Base-by-base conservation (phyloP, 1,140 invertebrate genomes). In the Phthorimaea operculella region DNA sequence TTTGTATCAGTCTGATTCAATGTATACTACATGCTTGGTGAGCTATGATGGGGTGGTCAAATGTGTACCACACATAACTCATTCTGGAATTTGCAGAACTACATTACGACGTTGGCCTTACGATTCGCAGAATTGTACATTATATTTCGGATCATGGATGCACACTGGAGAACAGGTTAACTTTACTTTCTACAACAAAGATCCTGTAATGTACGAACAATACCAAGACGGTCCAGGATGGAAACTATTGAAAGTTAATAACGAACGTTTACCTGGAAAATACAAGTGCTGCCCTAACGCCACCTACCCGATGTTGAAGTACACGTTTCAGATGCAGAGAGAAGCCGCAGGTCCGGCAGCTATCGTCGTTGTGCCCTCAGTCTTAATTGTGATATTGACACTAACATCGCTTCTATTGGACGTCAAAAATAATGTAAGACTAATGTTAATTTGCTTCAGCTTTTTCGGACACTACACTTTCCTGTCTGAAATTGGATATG, bases 141-240 rank as follows among this genome's bases (percentile, higher is more conserved):
- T 89, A 10, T 74, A 72, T 28, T 82, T 88, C 55, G 87, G 87
- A 2, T 87, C 88, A 0, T 91, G 90, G 90, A 83, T 87, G 55
- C 86, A 90, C 52, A 86, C 80, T 0, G 87, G 87, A 0, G 88
- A 89, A 71, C 88, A 90, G 66, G 72, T 91, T 1, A 83, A 88
- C 59, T 86, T 88, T 33, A 77, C 79, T 3, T 82, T 83, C 58
- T 82, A 78, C 51, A 57, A 72, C 7, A 65, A 33, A 8, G 63
- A 63, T 33, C 73, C 77, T 3, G 61, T 85, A 7, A 58, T 79
- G 6, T 45, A 68, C 5, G 71, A 73, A 11, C 76, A 79, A 54
- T 80, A 69, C 14, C 75, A 80, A 61, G 63, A 79, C 34, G 81
- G 79, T 2, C 76, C 78, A 1, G 78, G 75, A 1, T 84, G 81